A percentile compares a stretch with the other conserved stretches of the same genome.
Conservation (phyloP, 2,888 invertebrate species). For the Hirtodrosophila duncani region DNA sequence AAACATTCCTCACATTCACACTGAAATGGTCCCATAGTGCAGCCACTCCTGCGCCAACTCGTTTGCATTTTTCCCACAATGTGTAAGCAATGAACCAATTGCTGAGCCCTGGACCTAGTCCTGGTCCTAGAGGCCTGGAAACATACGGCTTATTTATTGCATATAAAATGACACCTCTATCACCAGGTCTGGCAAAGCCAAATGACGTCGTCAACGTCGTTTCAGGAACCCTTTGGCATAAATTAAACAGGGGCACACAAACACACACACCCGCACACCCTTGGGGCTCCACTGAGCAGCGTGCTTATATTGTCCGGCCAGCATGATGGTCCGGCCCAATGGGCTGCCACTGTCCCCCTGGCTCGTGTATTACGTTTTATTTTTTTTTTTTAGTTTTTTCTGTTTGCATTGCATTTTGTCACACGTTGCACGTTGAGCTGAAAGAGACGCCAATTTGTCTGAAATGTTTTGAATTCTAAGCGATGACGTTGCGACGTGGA, state of each 20-base stretch:
- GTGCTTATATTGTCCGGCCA: constrained; percentile 45
- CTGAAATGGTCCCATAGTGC: too few species aligned
- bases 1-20: too few species aligned
- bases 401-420: constrained; percentile 71
- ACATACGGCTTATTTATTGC: constrained; percentile 61
- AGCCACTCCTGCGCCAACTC: constrained; percentile 42
- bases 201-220: constrained; percentile 69
- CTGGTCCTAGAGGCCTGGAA: too few species aligned
- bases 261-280: neutral
- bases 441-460: constrained; percentile 69
- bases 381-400: constrained; percentile 4
- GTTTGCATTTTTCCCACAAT: constrained; percentile 63
- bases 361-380: constrained; percentile 1
- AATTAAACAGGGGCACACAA: constrained; percentile 58
- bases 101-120: neutral
- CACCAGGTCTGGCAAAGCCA: constrained; percentile 27
- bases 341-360: neutral
- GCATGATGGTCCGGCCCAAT: neutral
- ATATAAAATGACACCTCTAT: constrained; percentile 63
- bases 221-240: constrained; percentile 63
- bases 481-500: constrained; percentile 26
- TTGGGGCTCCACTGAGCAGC: constrained; percentile 25
- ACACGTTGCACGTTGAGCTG: constrained; percentile 54
- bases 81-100: constrained; percentile 19
- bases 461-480: constrained; percentile 68